These are phyloP conservation scores for Acanthurus lineatus DNA, from an alignment of 2,797 vertebrate genomes.

Conservation along the genomic window DNA sequence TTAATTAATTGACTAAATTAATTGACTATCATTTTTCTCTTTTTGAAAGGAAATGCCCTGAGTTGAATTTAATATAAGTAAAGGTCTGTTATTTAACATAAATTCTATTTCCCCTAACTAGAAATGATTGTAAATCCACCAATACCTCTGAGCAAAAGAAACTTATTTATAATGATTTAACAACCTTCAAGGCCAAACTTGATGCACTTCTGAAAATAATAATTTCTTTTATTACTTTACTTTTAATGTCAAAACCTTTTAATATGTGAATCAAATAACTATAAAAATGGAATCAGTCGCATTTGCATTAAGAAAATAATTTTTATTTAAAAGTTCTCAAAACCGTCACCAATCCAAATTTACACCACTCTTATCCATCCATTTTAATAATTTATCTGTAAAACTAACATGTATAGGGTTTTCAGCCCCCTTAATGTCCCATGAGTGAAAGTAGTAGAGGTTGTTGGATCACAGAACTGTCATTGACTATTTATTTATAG, in stretches of 20 bases:
- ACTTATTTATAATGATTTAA: no score
- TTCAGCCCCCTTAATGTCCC: constrained; percentile 15
- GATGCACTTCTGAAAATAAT: no score
- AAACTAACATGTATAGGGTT: not conserved
- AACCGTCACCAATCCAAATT: not conserved
- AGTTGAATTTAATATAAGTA: no score
- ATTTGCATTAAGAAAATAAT: not conserved
- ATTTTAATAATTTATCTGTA: not conserved
- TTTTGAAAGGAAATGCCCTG: no score
- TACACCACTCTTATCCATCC: not conserved
- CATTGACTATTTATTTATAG: constrained; percentile 93
- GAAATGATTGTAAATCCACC: no score
- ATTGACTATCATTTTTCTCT: no score
- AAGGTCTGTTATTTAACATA: no score
- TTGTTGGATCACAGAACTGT: constrained; percentile 86
- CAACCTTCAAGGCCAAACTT: no score
- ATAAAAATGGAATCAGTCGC: not conserved
- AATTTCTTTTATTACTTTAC: not conserved
- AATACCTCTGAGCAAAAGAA: no score
- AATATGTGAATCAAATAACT: not conserved
- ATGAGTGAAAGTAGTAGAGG: constrained; percentile 54
- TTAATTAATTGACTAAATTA: no score
- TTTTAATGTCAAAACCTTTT: not conserved
- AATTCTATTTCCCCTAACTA: no score
- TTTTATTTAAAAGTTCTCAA: not conserved